These are phyloP conservation scores for Adelphocoris suturalis DNA, from an alignment of 2,888 invertebrate genomes.

Conservation along the genomic window DNA sequence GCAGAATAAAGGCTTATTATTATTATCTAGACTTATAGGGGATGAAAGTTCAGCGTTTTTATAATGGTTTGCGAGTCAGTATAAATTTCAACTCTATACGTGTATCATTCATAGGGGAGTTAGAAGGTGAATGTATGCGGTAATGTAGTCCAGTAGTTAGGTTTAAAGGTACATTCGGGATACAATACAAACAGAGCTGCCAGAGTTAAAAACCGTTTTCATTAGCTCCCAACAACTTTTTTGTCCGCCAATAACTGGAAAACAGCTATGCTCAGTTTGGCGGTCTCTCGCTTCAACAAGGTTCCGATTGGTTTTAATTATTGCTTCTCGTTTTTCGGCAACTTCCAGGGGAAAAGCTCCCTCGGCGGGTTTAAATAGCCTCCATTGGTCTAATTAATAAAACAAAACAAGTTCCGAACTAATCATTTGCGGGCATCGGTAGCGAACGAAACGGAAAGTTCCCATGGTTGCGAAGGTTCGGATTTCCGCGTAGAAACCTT, in stretches of 20 bases:
- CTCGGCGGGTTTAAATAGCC: constrained; percentile 4
- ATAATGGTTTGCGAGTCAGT: too few species aligned
- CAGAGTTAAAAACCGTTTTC: constrained; percentile 5
- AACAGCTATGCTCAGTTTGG: background rate
- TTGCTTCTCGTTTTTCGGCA: constrained; percentile 38
- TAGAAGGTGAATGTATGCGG: too few species aligned
- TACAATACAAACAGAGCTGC: background rate
- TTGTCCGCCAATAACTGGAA: constrained; percentile 41
- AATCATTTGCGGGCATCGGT: constrained; percentile 12
- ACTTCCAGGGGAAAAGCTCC: constrained; percentile 5
- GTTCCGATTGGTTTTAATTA: constrained; percentile 55
- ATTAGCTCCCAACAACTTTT: constrained; percentile 46
- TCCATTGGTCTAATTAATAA: constrained; percentile 41
- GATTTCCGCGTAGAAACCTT: background rate
- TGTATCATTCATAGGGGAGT: too few species aligned
- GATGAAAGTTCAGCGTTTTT: too few species aligned
- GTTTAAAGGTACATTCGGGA: background rate
- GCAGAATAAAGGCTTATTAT: too few species aligned
- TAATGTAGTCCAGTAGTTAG: background rate
- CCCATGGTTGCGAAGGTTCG: background rate
- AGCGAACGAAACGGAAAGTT: constrained; percentile 9
- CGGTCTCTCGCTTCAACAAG: constrained; percentile 7
- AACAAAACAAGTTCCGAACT: constrained; percentile 40
- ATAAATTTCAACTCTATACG: too few species aligned
- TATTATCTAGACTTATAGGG: too few species aligned